A percentile compares a stretch with the other conserved stretches of the same genome.
These are phyloP conservation scores for Ranitomeya imitator DNA, from an alignment of 2,113 vertebrate species.

Conservation along the genomic window DNA sequence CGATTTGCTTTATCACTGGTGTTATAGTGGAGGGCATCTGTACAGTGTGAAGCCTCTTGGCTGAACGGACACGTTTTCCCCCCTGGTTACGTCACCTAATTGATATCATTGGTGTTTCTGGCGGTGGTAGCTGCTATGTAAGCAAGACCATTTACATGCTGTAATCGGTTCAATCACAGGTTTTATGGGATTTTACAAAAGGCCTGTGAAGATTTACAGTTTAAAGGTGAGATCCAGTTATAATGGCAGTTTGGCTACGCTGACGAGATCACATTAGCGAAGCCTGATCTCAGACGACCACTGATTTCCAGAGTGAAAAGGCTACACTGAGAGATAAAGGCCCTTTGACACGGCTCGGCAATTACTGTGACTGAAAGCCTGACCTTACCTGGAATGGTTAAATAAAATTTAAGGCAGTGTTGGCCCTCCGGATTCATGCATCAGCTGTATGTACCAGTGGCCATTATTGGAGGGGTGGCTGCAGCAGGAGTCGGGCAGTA, in stretches of 20 bases:
- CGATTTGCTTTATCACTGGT: conserved; percentile 48
- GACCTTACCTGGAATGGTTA: too few relatives aligned
- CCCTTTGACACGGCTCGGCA: too few relatives aligned
- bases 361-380: too few relatives aligned
- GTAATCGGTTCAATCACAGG: background rate
- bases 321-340: too few relatives aligned
- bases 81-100: background rate
- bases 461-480: too few relatives aligned
- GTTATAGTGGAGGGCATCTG: conserved; percentile 23
- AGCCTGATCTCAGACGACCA: background rate
- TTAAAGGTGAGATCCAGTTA: background rate
- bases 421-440: too few relatives aligned
- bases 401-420: too few relatives aligned
- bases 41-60: background rate
- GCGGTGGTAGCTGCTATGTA: background rate
- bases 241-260: too few relatives aligned
- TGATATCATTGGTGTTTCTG: conserved; percentile 3
- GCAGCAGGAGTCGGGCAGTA: too few relatives aligned
- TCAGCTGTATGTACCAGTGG: too few relatives aligned
- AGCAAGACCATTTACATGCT: background rate
- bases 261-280: too few relatives aligned
- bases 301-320: background rate
- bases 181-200: background rate
- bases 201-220: background rate
- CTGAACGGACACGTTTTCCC: background rate